Evolutionary conservation across 2,113 vertebrate species (phyloP).

Genomic region (Pteronura brasiliensis): DNA sequence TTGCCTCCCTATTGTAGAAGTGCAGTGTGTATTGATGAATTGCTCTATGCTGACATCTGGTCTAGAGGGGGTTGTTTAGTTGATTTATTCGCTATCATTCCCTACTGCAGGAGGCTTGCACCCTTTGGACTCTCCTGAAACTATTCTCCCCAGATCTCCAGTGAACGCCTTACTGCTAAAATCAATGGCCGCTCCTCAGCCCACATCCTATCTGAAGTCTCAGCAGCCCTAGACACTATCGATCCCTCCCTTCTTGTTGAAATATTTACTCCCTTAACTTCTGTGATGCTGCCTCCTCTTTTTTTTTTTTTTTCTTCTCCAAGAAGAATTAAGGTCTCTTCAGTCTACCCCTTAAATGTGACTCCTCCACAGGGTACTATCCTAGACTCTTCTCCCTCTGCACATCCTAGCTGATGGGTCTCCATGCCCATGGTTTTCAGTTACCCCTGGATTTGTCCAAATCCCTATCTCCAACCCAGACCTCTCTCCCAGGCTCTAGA

Average conservation of each 20-base stretch:
- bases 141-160: not conserved
- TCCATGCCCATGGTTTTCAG: not conserved
- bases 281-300: not conserved
- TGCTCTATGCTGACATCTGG: not conserved
- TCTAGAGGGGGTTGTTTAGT: not conserved
- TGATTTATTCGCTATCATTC: not conserved
- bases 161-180: not conserved
- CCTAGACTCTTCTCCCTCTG: not conserved
- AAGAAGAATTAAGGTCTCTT: not conserved
- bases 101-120: not conserved
- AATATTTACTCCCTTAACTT: constrained; percentile 4
- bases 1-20: not conserved
- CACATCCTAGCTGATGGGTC: not conserved
- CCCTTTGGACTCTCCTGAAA: not conserved
- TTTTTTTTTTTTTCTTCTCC: not conserved
- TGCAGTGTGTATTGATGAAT: not conserved
- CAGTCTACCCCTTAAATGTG: not conserved
- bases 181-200: not conserved
- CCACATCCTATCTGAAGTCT: not conserved
- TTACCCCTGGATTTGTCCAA: not conserved
- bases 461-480: not conserved
- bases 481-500: not conserved
- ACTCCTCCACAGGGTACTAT: not conserved
- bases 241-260: not conserved
- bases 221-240: not conserved